These are phyloP conservation scores for Lasaia peninsularis DNA, from an alignment of 1,140 invertebrate species.

Conservation along the genomic window DNA sequence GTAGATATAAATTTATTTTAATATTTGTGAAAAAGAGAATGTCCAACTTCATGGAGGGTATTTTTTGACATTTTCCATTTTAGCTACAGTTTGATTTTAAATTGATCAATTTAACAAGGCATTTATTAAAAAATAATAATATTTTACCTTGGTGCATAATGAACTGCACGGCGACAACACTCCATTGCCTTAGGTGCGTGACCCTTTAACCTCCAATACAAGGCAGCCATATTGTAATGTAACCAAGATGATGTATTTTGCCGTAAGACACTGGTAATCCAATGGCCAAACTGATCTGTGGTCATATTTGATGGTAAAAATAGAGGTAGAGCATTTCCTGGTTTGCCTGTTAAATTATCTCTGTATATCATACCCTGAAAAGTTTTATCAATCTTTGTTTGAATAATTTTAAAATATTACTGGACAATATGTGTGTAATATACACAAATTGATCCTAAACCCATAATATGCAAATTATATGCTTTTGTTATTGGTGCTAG, in stretches of 20 bases:
- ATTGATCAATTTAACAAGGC: too few relatives aligned
- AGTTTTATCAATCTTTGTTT: slow-evolving; percentile 2
- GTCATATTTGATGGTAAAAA: slow-evolving; percentile 81
- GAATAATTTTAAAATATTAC: background rate
- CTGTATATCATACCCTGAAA: slow-evolving; percentile 81
- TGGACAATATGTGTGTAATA: too few relatives aligned
- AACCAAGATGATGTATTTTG: slow-evolving; percentile 90
- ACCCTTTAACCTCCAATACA: slow-evolving; percentile 91
- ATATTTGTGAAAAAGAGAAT: too few relatives aligned
- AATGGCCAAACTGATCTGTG: slow-evolving; percentile 82
- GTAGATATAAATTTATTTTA: too few relatives aligned
- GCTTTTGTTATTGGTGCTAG: too few relatives aligned
- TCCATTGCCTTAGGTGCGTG: slow-evolving; percentile 88
- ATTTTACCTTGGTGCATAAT: slow-evolving; percentile 86
- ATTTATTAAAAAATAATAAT: too few relatives aligned
- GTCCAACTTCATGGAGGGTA: too few relatives aligned
- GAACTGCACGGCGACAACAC: slow-evolving; percentile 87
- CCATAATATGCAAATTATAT: too few relatives aligned
- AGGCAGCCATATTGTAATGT: slow-evolving; percentile 89
- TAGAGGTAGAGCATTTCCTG: slow-evolving; percentile 83
- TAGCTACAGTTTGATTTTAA: too few relatives aligned
- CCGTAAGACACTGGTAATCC: slow-evolving; percentile 80
- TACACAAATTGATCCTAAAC: too few relatives aligned
- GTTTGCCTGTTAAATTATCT: slow-evolving; percentile 79
- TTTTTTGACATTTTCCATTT: too few relatives aligned